These are phyloP conservation scores for Mus minutoides DNA, from an alignment of 2,797 vertebrate genomes.

Conservation along the genomic window DNA sequence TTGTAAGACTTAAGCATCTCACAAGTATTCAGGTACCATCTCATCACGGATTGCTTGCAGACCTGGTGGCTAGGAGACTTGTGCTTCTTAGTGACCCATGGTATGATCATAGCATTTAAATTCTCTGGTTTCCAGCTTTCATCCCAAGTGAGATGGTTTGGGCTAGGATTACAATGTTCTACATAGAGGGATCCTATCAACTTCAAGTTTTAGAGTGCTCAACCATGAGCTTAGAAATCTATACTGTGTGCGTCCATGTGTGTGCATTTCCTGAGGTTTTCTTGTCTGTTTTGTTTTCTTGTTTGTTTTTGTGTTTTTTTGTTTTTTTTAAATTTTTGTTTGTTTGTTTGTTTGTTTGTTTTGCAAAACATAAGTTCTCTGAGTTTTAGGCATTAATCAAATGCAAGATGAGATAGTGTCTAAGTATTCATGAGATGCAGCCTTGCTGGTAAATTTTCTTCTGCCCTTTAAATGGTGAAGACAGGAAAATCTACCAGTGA, in stretches of 20 bases:
- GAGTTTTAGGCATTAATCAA: constrained; percentile 57
- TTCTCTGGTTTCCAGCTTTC: background rate
- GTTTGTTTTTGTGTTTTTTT: background rate
- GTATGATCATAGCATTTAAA: background rate
- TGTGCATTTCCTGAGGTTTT: background rate
- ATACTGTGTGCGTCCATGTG: background rate
- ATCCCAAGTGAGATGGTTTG: background rate
- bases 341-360: background rate
- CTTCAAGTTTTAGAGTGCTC: background rate
- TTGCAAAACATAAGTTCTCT: constrained; percentile 35
- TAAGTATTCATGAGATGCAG: background rate
- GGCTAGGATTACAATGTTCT: background rate
- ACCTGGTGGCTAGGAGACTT: background rate
- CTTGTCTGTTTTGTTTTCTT: background rate
- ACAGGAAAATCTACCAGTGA: background rate
- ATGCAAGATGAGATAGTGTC: background rate
- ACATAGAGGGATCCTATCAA: background rate
- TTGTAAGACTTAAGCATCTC: constrained; percentile 42
- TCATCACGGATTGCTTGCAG: background rate
- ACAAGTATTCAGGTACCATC: background rate
- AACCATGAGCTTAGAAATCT: constrained; percentile 26
- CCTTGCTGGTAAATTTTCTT: background rate
- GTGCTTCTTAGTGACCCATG: background rate
- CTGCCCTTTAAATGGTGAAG: background rate
- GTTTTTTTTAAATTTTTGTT: too few species aligned